Percentiles rank a stretch among this genome's conserved stretches.
These are phyloP conservation scores for Melanargia galathea DNA, from an alignment of 2,888 invertebrate genomes.

Conservation along the genomic window DNA sequence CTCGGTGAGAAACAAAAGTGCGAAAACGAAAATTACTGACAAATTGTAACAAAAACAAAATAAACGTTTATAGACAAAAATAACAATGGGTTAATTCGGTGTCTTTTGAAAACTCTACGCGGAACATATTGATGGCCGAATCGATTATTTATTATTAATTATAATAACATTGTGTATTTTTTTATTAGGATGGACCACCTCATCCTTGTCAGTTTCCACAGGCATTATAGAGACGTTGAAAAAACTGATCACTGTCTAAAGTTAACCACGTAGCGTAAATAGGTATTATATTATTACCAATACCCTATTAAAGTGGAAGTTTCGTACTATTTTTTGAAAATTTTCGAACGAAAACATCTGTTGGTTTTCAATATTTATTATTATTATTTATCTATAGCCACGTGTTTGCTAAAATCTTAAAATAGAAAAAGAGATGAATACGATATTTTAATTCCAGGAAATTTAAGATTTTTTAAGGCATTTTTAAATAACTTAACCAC, in stretches of 20 bases:
- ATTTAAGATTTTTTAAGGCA: no score
- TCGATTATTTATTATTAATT: background rate
- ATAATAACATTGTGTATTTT: background rate
- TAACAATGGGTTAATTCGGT: slow-evolving; percentile 1
- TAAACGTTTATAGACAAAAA: slow-evolving; percentile 10
- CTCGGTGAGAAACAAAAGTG: background rate
- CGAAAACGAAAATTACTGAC: background rate
- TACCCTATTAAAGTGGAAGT: no score
- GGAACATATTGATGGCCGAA: background rate
- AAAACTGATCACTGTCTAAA: background rate
- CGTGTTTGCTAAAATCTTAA: no score
- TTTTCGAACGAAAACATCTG: no score
- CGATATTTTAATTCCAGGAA: no score
- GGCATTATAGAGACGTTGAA: background rate
- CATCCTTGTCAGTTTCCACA: background rate
- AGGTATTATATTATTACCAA: no score
- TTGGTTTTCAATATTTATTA: no score
- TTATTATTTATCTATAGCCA: no score
- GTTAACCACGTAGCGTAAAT: no score
- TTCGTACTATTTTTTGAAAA: no score
- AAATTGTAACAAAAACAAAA: background rate
- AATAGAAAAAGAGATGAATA: no score
- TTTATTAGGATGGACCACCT: background rate
- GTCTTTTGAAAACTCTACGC: background rate
- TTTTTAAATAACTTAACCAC: no score